A percentile compares a stretch with the other conserved stretches of the same genome.
phyloP scores from a whole-genome alignment of 2,888 invertebrate species.

The Deilephila elpenor region DNA sequence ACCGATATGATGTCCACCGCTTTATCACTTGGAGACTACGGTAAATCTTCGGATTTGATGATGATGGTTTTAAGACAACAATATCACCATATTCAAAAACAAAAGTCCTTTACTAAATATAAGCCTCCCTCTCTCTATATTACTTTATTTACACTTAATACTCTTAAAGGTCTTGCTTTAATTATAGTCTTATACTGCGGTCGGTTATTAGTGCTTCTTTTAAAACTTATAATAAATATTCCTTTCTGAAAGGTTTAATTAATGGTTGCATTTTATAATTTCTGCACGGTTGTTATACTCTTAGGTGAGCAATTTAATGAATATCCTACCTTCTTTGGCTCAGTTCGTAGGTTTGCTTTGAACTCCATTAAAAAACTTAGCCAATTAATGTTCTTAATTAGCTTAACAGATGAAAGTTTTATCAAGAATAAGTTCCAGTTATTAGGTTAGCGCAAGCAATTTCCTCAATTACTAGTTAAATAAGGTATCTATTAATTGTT shows the following conservation, averaged over 20 bases:
- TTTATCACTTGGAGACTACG: too few species aligned
- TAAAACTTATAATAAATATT: too few species aligned
- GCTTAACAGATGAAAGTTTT: not conserved
- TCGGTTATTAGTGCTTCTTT: too few species aligned
- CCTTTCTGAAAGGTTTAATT: not conserved
- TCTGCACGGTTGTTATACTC: not conserved
- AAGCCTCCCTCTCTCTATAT: too few species aligned
- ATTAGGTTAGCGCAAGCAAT: not conserved
- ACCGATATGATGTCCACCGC: too few species aligned
- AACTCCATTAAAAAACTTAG: not conserved
- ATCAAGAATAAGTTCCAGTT: conserved; percentile 5
- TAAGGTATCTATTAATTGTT: not conserved
- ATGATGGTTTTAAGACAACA: too few species aligned
- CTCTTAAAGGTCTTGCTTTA: too few species aligned
- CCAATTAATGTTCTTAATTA: conserved; percentile 9
- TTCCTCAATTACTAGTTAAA: not conserved
- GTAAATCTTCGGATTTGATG: too few species aligned
- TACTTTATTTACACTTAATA: too few species aligned
- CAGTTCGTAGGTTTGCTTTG: not conserved
- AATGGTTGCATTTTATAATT: not conserved
- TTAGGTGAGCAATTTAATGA: not conserved
- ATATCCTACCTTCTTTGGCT: not conserved
- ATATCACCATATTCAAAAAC: too few species aligned
- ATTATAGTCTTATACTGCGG: too few species aligned
- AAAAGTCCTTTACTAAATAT: too few species aligned